These are phyloP conservation scores for Siderastrea siderea DNA, from an alignment of 92 coral and sea anemone genomes.

Conservation along the genomic window DNA sequence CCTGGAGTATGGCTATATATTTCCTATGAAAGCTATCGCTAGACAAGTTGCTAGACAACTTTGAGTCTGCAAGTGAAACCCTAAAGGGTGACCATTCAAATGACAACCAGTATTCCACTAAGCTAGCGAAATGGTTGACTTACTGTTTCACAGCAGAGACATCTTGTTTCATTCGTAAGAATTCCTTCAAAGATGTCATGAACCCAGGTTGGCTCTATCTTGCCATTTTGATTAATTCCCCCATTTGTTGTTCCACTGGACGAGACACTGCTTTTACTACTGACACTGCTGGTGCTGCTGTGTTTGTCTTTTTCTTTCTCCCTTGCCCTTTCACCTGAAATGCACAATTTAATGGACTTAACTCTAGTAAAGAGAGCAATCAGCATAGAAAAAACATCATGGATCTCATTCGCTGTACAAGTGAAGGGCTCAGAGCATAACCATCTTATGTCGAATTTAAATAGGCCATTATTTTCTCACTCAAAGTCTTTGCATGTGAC, in stretches of 20 bases:
- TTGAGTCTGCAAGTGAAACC: background rate
- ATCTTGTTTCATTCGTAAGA: conserved; percentile 97
- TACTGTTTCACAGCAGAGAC: conserved; percentile 98
- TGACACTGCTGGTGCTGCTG: conserved; percentile 95
- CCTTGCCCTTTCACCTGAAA: conserved; percentile 77
- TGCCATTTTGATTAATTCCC: conserved; percentile 37
- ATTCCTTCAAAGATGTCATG: conserved; percentile 99
- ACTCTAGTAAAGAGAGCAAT: too few relatives aligned
- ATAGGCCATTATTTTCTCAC: too few relatives aligned
- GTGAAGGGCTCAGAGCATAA: too few relatives aligned
- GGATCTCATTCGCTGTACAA: too few relatives aligned
- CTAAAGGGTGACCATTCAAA: background rate
- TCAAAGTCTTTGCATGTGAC: too few relatives aligned
- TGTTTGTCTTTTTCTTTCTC: conserved; percentile 93
- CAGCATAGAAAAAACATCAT: too few relatives aligned
- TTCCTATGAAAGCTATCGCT: too few relatives aligned
- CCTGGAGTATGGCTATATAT: too few relatives aligned
- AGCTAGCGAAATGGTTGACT: background rate
- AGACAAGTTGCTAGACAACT: too few relatives aligned
- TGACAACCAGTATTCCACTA: background rate
- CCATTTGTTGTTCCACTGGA: conserved; percentile 82
- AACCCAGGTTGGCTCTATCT: conserved; percentile 94
- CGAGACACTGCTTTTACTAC: conserved; percentile 92
- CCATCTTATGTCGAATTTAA: too few relatives aligned
- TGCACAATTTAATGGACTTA: background rate